Evolutionary conservation across 2,888 invertebrate genomes (phyloP), one percentile per base, ranked within the genome.

Genomic region (Nematopogon swammerdamellus): DNA sequence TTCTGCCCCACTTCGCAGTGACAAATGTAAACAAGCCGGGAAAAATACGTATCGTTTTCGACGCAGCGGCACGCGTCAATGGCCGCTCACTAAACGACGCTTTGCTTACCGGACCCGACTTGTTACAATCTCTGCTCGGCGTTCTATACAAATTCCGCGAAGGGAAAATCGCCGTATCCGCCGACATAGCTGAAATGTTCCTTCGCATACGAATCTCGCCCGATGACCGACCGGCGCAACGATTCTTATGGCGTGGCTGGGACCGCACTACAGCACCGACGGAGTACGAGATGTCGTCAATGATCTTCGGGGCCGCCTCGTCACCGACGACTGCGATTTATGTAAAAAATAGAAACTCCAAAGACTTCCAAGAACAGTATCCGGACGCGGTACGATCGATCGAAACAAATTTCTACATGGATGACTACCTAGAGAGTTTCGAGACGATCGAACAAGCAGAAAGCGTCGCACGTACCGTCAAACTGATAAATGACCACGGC

Each of bases 111-210:
- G 60, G 64, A 5, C 59, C 62, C 2, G 61, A 63, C 42, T 19
- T 61, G 1, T 53, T 60, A 2, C 53, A 57, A 16, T 53, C 59
- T 4, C 46, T 65, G 4, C 36, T 56, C 0, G 55, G 54, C 1
- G 55, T 62, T 0, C 17, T 64, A 2, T 54, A 61, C 49, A 57
- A 59, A 10, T 65, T 63, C 46, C 49, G 63, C 8, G 53, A 57
- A 49, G 29, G 51, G 3, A 45, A 47, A 2, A 44, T 60, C 1
- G 63, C 59, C 1, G 53, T 62, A 1, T 56, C 49, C 5, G 63
- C 55, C 0, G 64, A 66, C 45, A 59, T 66, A 0, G 52, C 52
- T 6, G 60, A 65, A 46, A 63, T 65, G 63, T 64, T 62, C 44
- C 49, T 58, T 1, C 60, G 58, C 42, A 51, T 64, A 1, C 52